A percentile compares a stretch with the other conserved stretches of the same genome.
Evolutionary conservation across 2,888 invertebrate species (phyloP).

Genomic region (Chaitophorus viminalis): DNA sequence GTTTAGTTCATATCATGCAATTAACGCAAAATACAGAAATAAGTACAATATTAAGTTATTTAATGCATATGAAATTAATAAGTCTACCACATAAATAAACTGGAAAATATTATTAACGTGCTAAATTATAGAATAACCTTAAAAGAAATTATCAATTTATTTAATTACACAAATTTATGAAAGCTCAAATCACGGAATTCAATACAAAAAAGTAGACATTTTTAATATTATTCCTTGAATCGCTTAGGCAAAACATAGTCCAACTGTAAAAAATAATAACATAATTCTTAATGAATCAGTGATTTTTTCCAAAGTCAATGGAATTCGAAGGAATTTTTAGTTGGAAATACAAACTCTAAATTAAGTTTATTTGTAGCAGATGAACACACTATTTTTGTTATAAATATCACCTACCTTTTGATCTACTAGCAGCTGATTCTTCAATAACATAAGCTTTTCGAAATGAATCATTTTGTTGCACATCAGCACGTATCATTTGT

Average conservation of each 20-base stretch:
- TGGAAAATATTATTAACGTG: neutral
- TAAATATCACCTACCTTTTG: slow-evolving; percentile 55
- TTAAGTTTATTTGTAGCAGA: neutral
- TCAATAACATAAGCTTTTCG: slow-evolving; percentile 52
- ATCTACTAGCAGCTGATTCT: slow-evolving; percentile 26
- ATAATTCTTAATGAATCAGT: slow-evolving; percentile 21
- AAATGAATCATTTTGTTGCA: slow-evolving; percentile 50
- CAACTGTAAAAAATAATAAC: slow-evolving; percentile 37
- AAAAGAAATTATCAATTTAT: slow-evolving; percentile 3
- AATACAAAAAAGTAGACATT: neutral
- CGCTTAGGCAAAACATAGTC: slow-evolving; percentile 12
- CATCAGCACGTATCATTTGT: slow-evolving; percentile 57
- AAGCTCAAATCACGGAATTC: neutral
- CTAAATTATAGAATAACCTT: neutral
- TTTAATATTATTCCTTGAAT: slow-evolving; percentile 7
- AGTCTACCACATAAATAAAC: neutral
- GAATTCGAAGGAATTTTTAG: neutral
- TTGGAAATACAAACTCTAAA: neutral
- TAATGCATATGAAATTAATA: neutral
- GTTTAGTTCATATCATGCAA: neutral
- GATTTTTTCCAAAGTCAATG: neutral
- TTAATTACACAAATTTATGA: neutral
- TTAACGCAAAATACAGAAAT: neutral
- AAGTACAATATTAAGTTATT: neutral
- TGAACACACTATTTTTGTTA: slow-evolving; percentile 1